These are phyloP conservation scores for Pachypanchax playfairii DNA, from an alignment of 2,113 vertebrate species.

Conservation along the genomic window DNA sequence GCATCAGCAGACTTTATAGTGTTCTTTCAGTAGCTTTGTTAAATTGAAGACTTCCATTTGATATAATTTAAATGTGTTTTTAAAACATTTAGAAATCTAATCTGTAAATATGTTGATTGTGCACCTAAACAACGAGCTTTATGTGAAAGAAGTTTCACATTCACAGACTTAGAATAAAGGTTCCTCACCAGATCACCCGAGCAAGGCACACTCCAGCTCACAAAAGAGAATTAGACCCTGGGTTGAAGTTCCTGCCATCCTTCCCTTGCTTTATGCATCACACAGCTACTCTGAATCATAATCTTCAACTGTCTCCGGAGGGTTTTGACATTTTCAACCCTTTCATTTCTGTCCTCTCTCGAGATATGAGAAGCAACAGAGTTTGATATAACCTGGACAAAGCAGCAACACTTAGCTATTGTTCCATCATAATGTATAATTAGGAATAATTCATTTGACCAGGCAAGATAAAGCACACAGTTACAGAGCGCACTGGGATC, in stretches of 20 bases:
- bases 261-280: constrained; percentile 32
- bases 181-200: constrained; percentile 3
- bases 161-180: too few species aligned
- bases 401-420: constrained; percentile 48
- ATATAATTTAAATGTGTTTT: too few species aligned
- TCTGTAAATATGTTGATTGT: too few species aligned
- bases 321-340: constrained; percentile 60
- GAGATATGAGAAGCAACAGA: constrained; percentile 45
- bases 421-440: constrained; percentile 63
- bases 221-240: constrained; percentile 12
- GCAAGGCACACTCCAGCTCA: background rate
- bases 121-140: too few species aligned
- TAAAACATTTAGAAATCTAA: too few species aligned
- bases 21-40: too few species aligned
- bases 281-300: constrained; percentile 21
- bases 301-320: constrained; percentile 37
- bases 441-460: constrained; percentile 52
- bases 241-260: constrained; percentile 16
- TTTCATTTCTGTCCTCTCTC: constrained; percentile 44
- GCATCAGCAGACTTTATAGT: too few species aligned
- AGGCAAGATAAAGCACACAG: constrained; percentile 46
- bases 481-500: constrained; percentile 38
- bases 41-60: too few species aligned
- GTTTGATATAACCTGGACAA: constrained; percentile 51
- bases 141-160: too few species aligned